A percentile compares a stretch with the other conserved stretches of the same genome.
phyloP scores from a whole-genome alignment of 2,888 invertebrate species.

The Phanerotoma sp. region DNA sequence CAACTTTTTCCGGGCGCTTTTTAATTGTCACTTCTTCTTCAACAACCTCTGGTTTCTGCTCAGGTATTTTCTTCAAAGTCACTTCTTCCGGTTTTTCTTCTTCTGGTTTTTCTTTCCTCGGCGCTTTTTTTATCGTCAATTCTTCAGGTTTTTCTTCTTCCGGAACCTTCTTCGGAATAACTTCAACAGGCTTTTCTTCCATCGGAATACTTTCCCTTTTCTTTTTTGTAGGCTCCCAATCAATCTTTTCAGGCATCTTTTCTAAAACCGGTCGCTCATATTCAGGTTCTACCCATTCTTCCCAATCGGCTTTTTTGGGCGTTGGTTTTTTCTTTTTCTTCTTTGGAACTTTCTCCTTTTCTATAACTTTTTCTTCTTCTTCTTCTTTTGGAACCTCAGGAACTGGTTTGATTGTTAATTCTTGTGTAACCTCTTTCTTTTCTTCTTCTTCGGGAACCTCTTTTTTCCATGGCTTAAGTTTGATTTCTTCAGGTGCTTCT shows the following conservation, averaged over 20 bases:
- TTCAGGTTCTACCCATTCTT: conserved; percentile 40
- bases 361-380: conserved; percentile 56
- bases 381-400: conserved; percentile 51
- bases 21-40: conserved; percentile 56
- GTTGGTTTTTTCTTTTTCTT: conserved; percentile 36
- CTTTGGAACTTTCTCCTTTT: conserved; percentile 47
- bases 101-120: conserved; percentile 18
- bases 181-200: conserved; percentile 41
- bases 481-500: conserved; percentile 51
- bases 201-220: conserved; percentile 29
- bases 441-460: conserved; percentile 46
- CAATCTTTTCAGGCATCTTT: conserved; percentile 41
- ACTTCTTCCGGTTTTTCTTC: conserved; percentile 33
- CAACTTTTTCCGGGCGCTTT: conserved; percentile 43
- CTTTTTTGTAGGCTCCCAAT: conserved; percentile 34
- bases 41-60: conserved; percentile 57
- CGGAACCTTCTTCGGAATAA: conserved; percentile 38
- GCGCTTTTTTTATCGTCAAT: conserved; percentile 15
- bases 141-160: conserved; percentile 32
- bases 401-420: conserved; percentile 35
- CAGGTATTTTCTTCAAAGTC: conserved; percentile 52
- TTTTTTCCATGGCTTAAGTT: conserved; percentile 50
- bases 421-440: conserved; percentile 39
- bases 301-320: conserved; percentile 32
- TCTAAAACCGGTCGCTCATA: conserved; percentile 40